Evolutionary conservation across 2,888 invertebrate genomes (phyloP).

Genomic region (Stenoptilia bipunctidactyla): DNA sequence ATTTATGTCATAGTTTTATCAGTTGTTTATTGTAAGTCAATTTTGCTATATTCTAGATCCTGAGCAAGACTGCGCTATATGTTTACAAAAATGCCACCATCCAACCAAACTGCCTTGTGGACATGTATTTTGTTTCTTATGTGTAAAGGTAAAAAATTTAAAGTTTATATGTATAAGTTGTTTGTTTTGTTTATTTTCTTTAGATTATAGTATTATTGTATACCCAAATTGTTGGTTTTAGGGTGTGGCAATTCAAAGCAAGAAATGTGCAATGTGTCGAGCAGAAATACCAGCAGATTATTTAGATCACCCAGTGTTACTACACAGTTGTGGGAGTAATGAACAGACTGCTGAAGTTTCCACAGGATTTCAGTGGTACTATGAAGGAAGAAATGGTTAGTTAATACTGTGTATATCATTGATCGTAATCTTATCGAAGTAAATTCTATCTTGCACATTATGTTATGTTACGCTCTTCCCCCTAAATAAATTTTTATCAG

Average conservation of each 20-base stretch:
- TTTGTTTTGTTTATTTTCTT: background rate
- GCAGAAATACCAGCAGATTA: conserved; percentile 91
- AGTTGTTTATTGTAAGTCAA: too few species aligned
- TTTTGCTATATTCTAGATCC: too few species aligned
- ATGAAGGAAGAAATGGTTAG: conserved; percentile 93
- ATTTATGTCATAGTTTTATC: too few species aligned
- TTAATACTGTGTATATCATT: conserved; percentile 13
- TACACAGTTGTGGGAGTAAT: conserved; percentile 50
- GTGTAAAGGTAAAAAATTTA: conserved; percentile 78
- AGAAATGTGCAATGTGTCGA: conserved; percentile 93
- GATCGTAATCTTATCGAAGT: background rate
- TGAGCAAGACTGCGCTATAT: conserved; percentile 87
- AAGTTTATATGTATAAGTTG: background rate
- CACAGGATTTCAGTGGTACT: conserved; percentile 93
- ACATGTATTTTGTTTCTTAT: conserved; percentile 96
- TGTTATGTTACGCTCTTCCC: background rate
- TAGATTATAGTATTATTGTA: background rate
- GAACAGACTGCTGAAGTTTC: conserved; percentile 18
- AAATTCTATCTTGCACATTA: background rate
- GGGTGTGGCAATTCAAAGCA: conserved; percentile 89
- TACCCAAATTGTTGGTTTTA: conserved; percentile 21
- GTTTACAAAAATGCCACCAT: conserved; percentile 89
- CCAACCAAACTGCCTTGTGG: conserved; percentile 94
- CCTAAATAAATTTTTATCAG: too few species aligned
- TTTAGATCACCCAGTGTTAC: conserved; percentile 85